Evolutionary conservation across 1,140 invertebrate genomes (phyloP), one percentile per base, ranked within the genome.

Genomic region (Triops longicaudatus): DNA sequence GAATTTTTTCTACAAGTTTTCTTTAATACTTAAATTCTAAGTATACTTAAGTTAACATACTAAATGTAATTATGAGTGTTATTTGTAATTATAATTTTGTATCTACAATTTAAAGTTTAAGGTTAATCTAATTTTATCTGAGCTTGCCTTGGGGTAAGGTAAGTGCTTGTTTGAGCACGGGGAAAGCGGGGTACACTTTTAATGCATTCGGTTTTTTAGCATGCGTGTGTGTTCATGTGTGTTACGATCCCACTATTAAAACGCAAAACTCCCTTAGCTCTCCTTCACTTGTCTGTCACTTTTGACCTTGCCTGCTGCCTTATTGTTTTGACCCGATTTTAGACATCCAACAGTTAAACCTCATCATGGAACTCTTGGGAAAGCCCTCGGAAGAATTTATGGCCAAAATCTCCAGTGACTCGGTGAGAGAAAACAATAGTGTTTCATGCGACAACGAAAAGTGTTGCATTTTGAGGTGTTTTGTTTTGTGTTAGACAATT

Each of bases 291-390:
- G 50, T 63, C 50, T 63, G n/a, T 63, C 50, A 75, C 74, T 41
- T 37, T 75, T 75, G 74, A 63, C 74, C 74, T 63, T 50, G 63
- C 74, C 26, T 42, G 26, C 73, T 17, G 76, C 85, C 85, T 87
- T 63, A 26, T 86, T 85, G 85, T 85, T 83, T 74, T 80, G 26
- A 44, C 41, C 26, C 31, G 31, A 37, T 43, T 74, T 27, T 88
- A 96, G 94, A 97, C 89, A 96, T 98, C 84, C 95, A 98, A 87
- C 96, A 98, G 86, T 86, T 98, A 82, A 97, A 96, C 84, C 88
- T 96, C 82, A 98, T 98, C 80, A 95, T 98, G 93, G 92, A 94
- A 85, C 88, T 98, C 80, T 88, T 97, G 79, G 96, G 96, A 72
- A 97, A 95, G 80, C 96, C 96, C 50, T 89, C 87, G 80, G 90